These are phyloP conservation scores for Gastracanthus pulcherrimus DNA, from an alignment of 2,888 invertebrate species.

Conservation along the genomic window DNA sequence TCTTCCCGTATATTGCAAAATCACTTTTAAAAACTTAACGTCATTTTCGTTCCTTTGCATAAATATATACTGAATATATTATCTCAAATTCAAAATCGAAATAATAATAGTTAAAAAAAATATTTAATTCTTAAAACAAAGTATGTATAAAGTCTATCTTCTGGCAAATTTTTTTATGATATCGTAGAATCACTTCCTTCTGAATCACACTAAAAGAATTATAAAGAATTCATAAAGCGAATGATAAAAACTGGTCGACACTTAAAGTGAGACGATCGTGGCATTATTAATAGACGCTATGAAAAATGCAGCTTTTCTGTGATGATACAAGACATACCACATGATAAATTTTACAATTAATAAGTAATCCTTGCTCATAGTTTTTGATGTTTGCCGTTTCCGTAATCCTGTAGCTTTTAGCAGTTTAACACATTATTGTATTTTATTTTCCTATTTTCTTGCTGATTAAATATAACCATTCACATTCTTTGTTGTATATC, in stretches of 20 bases:
- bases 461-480: no score
- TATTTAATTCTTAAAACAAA: neutral
- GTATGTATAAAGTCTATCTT: neutral
- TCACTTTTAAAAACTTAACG: no score
- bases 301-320: slow-evolving; percentile 48
- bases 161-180: neutral
- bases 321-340: slow-evolving; percentile 50
- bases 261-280: slow-evolving; percentile 25
- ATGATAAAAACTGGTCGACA: neutral
- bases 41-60: no score
- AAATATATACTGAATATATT: neutral
- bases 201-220: neutral
- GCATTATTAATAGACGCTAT: slow-evolving; percentile 28
- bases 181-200: neutral
- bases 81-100: neutral
- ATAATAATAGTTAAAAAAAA: slow-evolving; percentile 1
- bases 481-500: no score
- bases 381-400: neutral
- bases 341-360: slow-evolving; percentile 33
- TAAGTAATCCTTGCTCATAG: neutral
- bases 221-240: neutral
- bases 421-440: neutral
- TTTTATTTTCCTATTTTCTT: no score
- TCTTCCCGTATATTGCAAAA: neutral
- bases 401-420: slow-evolving; percentile 7